Evolutionary conservation across 2,113 vertebrate species (phyloP).

Genomic region (Pimephales promelas): DNA sequence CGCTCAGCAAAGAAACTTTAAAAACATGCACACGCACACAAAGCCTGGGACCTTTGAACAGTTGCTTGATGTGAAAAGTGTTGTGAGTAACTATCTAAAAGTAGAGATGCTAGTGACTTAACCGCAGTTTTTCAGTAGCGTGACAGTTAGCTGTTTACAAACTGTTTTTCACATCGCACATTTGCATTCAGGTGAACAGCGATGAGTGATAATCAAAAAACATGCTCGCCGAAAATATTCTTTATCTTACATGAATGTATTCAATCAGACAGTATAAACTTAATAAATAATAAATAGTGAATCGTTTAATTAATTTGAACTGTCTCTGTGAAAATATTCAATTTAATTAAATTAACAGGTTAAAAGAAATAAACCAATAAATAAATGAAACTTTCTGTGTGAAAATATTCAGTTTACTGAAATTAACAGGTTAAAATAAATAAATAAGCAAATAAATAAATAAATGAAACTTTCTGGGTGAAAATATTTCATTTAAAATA

Average conservation of each 20-base stretch:
- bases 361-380: not conserved
- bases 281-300: not conserved
- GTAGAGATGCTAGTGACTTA: not conserved
- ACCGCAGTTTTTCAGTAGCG: not conserved
- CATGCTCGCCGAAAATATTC: not conserved
- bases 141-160: not conserved
- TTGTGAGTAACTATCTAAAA: not conserved
- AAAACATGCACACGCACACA: not conserved
- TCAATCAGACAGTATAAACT: too few relatives aligned
- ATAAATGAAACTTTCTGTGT: not conserved
- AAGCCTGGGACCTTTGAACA: not conserved
- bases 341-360: not conserved
- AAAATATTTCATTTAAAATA: too few relatives aligned
- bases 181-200: slow-evolving; percentile 8
- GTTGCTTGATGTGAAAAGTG: too few relatives aligned
- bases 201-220: not conserved
- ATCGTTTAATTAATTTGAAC: not conserved
- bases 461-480: not conserved
- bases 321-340: not conserved
- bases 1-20: not conserved
- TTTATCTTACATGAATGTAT: not conserved
- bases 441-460: not conserved
- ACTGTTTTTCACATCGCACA: not conserved
- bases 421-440: not conserved
- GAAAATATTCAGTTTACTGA: not conserved